A percentile compares a stretch with the other conserved stretches of the same genome.
These are phyloP conservation scores for Microhierax caerulescens DNA, from an alignment of 2,797 vertebrate species.

Conservation along the genomic window DNA sequence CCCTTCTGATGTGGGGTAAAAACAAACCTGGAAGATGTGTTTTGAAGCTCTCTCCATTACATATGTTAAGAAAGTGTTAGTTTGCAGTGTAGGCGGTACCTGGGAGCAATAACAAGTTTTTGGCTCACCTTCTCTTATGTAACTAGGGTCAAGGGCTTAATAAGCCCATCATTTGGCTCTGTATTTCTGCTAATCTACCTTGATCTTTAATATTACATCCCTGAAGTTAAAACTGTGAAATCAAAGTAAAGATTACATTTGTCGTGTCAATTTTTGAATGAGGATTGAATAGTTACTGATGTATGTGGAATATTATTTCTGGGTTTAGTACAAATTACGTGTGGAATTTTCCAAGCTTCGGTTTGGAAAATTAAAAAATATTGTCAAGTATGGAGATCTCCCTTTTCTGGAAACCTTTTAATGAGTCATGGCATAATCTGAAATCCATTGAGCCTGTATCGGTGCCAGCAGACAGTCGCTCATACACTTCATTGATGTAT, in stretches of 20 bases:
- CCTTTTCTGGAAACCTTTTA: slow-evolving; percentile 40
- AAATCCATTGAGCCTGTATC: slow-evolving; percentile 35
- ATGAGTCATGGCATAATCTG: slow-evolving; percentile 47
- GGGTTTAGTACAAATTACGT: neutral
- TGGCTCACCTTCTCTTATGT: neutral
- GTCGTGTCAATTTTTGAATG: neutral
- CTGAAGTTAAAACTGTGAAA: slow-evolving; percentile 3
- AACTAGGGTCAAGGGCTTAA: neutral
- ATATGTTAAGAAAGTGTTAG: neutral
- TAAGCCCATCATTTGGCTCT: neutral
- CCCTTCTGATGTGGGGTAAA: neutral
- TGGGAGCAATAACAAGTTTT: neutral
- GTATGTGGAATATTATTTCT: neutral
- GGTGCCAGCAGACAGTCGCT: slow-evolving; percentile 60
- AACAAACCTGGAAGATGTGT: neutral
- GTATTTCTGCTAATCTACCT: neutral
- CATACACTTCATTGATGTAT: slow-evolving; percentile 52
- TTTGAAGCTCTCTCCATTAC: neutral
- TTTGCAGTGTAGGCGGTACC: neutral
- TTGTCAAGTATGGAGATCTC: neutral
- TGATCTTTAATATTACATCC: neutral
- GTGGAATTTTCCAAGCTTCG: slow-evolving; percentile 54
- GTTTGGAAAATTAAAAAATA: neutral
- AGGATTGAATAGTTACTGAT: neutral
- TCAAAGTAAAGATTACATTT: neutral